Evolutionary conservation across 2,888 invertebrate genomes (phyloP).

Genomic region (Synergus itoensis): DNA sequence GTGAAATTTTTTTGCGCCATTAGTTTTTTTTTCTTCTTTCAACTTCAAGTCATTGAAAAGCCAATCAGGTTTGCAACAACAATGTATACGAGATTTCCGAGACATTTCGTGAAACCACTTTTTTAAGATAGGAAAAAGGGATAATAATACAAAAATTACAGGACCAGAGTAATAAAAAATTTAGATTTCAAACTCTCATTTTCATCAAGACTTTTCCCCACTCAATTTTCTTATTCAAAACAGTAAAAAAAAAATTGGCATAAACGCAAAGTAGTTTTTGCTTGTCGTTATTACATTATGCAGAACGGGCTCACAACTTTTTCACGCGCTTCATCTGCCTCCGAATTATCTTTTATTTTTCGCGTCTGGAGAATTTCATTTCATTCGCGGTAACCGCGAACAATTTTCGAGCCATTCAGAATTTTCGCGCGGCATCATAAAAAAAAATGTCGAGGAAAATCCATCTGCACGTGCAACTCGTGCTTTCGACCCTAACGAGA

Average conservation of each 20-base stretch:
- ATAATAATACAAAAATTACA: too few species aligned
- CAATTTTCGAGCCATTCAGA: slow-evolving; percentile 34
- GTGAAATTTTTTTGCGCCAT: too few species aligned
- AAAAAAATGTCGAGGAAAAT: slow-evolving; percentile 41
- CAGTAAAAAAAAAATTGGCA: not conserved
- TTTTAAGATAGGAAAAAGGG: too few species aligned
- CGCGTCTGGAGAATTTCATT: slow-evolving; percentile 32
- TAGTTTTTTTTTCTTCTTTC: too few species aligned
- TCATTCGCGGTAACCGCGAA: slow-evolving; percentile 21
- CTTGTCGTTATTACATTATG: slow-evolving; percentile 27
- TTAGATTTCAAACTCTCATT: not conserved
- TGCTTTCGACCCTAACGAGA: slow-evolving; percentile 62
- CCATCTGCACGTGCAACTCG: slow-evolving; percentile 53
- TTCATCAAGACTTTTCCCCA: not conserved
- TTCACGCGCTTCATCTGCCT: slow-evolving; percentile 31
- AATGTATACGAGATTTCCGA: too few species aligned
- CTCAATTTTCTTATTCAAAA: not conserved
- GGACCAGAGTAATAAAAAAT: too few species aligned
- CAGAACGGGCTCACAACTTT: slow-evolving; percentile 18
- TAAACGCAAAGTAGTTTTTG: slow-evolving; percentile 27
- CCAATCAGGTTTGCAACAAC: too few species aligned
- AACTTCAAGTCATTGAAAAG: too few species aligned
- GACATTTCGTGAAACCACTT: too few species aligned
- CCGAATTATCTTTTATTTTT: slow-evolving; percentile 13
- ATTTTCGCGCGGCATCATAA: slow-evolving; percentile 41